These are phyloP conservation scores for Lucilia sericata DNA, from an alignment of 1,140 invertebrate species.

Conservation along the genomic window DNA sequence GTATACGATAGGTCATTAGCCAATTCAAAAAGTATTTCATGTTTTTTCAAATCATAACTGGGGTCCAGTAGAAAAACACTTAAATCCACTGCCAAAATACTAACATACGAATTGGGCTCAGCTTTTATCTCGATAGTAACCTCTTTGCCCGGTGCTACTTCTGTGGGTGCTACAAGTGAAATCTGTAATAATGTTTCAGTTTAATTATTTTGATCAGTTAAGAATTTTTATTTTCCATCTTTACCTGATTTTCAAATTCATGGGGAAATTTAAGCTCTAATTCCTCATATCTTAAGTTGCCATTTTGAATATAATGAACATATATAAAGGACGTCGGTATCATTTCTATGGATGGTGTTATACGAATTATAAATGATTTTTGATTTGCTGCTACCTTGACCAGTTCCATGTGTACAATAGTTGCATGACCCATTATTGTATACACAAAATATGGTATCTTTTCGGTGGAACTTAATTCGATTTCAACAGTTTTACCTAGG, in stretches of 20 bases:
- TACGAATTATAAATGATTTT: slow-evolving; percentile 66
- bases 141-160: background rate
- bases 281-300: slow-evolving; percentile 11
- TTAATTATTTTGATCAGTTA: background rate
- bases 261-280: background rate
- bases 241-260: slow-evolving; percentile 37
- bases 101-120: slow-evolving; percentile 1
- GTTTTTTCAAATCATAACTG: background rate
- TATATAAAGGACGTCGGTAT: slow-evolving; percentile 76
- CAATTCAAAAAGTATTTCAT: background rate
- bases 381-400: slow-evolving; percentile 65
- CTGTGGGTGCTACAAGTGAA: background rate
- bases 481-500: slow-evolving; percentile 79
- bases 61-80: background rate
- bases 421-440: slow-evolving; percentile 87
- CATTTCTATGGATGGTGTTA: slow-evolving; percentile 81
- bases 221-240: background rate
- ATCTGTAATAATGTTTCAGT: background rate
- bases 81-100: slow-evolving; percentile 7
- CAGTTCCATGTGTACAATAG: slow-evolving; percentile 80
- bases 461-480: slow-evolving; percentile 85
- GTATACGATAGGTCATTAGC: background rate
- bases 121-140: background rate
- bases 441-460: slow-evolving; percentile 82
- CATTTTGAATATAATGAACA: slow-evolving; percentile 12